A percentile compares a stretch with the other conserved stretches of the same genome.
These are phyloP conservation scores for Pammene aurita DNA, from an alignment of 2,888 invertebrate genomes.

Conservation along the genomic window DNA sequence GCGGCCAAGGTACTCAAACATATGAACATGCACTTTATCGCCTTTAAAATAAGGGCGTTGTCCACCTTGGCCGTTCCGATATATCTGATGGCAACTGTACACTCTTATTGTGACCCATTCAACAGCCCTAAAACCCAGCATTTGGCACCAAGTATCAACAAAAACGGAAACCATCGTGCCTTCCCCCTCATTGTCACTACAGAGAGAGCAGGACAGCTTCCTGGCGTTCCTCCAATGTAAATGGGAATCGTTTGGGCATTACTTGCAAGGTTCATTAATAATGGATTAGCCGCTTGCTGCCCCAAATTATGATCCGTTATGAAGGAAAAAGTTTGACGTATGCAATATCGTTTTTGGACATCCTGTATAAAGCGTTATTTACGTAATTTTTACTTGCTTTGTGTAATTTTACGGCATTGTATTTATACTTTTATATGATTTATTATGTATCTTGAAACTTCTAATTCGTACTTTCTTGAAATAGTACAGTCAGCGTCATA, in stretches of 20 bases:
- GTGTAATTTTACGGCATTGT: no score
- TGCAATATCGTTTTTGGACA: background rate
- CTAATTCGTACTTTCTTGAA: no score
- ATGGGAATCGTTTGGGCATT: constrained; percentile 25
- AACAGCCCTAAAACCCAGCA: background rate
- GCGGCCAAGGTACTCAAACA: no score
- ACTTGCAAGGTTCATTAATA: constrained; percentile 28
- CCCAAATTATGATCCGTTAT: constrained; percentile 26
- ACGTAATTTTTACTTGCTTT: no score
- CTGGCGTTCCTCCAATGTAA: constrained; percentile 29
- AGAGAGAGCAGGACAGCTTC: background rate
- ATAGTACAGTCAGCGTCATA: no score
- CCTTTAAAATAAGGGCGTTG: no score
- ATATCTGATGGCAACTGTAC: no score
- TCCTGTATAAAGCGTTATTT: background rate
- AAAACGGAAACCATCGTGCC: constrained; percentile 14
- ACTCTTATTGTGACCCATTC: background rate
- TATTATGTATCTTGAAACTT: no score
- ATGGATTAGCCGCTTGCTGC: constrained; percentile 18
- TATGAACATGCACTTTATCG: no score
- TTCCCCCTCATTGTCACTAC: background rate
- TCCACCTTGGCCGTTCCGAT: no score
- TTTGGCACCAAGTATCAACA: constrained; percentile 12
- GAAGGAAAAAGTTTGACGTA: constrained; percentile 18
- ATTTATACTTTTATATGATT: no score